Base-by-base conservation (phyloP, 2,113 vertebrate species). In the Mellivora capensis region DNA sequence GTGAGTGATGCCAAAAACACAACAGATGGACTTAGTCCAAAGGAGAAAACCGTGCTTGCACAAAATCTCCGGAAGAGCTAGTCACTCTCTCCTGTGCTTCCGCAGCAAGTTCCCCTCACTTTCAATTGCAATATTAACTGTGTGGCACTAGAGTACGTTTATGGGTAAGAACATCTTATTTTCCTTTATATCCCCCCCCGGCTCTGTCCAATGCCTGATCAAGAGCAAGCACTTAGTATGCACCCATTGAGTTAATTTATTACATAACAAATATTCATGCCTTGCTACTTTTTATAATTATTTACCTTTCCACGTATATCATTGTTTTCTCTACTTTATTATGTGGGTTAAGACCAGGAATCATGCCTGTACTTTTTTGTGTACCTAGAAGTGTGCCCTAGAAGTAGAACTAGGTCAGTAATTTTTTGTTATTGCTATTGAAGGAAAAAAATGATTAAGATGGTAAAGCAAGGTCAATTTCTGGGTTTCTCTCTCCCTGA, bases 381-480 rank as follows among this genome's bases (percentile, higher is more conserved):
- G 85, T 94, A 81, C 62, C 90, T 84, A 52, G 42, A 29, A 95
- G 37, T 67, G 4, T 87, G 49, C 61, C 83, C 79, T 95, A 93
- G 57, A 81, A 98, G 87, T 69, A 81, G 10, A 87, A 94, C 34
- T 95, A 94, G 84, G 57, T 61, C 52, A 91, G 76, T 92, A 81
- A 85, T 87, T 94, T 95, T 95, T 94, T 95, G 82, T 94, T 96
- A 72, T 69, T 94, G 76, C 88, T 87, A 61, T 95, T 49, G 96
- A 97, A 93, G 92, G 71, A 18, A 8, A 80, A 96, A 96, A 91
- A 95, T 94, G 52, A 96, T 87, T 95, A 96, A 95, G 87, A 92
- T 42, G 57, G 85, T 91, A 97, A 94, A 96, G 82, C 88, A 90
- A 95, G 88, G 90, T 95, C 97, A 88, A 37, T 94, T 92, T 97